Conservation (phyloP, 2,888 invertebrate species). For the Oscheius sp. region DNA sequence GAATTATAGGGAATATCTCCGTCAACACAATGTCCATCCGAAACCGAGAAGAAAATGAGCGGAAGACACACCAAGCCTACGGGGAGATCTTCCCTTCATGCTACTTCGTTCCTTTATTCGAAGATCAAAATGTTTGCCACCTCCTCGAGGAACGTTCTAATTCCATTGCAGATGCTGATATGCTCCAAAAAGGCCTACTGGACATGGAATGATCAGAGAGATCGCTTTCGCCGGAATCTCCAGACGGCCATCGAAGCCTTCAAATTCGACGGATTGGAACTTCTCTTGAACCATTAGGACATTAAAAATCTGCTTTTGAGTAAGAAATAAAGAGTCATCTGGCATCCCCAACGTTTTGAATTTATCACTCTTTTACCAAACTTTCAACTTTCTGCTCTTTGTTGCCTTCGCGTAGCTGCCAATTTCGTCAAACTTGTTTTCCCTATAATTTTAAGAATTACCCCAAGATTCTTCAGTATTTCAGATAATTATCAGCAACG, state of each 20-base stretch:
- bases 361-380: too few relatives aligned
- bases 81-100: not conserved
- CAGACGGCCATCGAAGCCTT: not conserved
- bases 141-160: too few relatives aligned
- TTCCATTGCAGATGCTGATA: not conserved
- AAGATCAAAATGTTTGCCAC: too few relatives aligned
- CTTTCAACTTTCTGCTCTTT: too few relatives aligned
- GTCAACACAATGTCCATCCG: not conserved
- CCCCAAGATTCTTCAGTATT: too few relatives aligned
- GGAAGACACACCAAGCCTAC: not conserved
- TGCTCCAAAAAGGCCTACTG: not conserved
- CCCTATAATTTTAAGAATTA: too few relatives aligned
- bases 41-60: not conserved
- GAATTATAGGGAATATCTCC: not conserved
- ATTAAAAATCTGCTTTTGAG: too few relatives aligned
- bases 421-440: too few relatives aligned
- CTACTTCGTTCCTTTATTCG: not conserved
- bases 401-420: too few relatives aligned
- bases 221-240: not conserved
- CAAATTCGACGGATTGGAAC: not conserved
- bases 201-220: not conserved
- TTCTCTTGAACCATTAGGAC: not conserved
- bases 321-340: too few relatives aligned
- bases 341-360: too few relatives aligned
- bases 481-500: too few relatives aligned